Conservation (phyloP, 2,797 vertebrate genomes). For the Acestrorhynchus altus region DNA sequence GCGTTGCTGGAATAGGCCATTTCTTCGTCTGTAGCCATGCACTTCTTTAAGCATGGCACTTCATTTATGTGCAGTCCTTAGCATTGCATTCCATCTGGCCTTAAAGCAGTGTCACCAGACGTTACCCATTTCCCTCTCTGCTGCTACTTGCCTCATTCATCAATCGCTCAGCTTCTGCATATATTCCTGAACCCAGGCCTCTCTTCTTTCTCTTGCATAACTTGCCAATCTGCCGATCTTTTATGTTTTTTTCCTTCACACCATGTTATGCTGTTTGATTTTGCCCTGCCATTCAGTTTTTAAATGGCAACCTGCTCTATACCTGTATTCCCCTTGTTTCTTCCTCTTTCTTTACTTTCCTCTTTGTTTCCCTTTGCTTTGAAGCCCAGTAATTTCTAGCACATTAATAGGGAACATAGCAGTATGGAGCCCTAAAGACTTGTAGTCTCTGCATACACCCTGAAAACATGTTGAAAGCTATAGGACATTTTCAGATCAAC, state of each 20-base stretch:
- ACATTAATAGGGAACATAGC: conserved; percentile 68
- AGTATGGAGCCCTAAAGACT: conserved; percentile 61
- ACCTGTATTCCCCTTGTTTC: conserved; percentile 33
- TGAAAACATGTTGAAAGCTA: conserved; percentile 68
- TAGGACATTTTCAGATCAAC: conserved; percentile 58
- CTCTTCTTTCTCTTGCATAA: conserved; percentile 31
- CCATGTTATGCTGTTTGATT: conserved; percentile 56
- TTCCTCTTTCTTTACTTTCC: background rate
- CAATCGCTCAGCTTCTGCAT: conserved; percentile 52
- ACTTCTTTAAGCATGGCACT: conserved; percentile 28
- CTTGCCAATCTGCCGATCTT: conserved; percentile 59
- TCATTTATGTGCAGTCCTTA: conserved; percentile 55
- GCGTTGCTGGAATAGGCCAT: conserved; percentile 26
- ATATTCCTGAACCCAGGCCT: conserved; percentile 48
- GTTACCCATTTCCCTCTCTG: conserved; percentile 50
- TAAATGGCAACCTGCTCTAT: conserved; percentile 36
- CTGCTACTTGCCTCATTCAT: conserved; percentile 56
- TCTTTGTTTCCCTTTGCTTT: conserved; percentile 57
- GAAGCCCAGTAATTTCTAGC: conserved; percentile 67
- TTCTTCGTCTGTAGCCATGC: conserved; percentile 5
- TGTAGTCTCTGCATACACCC: conserved; percentile 55
- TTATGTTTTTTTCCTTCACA: conserved; percentile 49
- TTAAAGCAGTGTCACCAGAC: conserved; percentile 53
- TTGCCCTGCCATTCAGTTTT: conserved; percentile 41
- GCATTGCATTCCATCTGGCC: conserved; percentile 49